Percentiles rank a stretch among this genome's conserved stretches.
Conservation (phyloP, 1,140 invertebrate species). For the Drosophila parvula region DNA sequence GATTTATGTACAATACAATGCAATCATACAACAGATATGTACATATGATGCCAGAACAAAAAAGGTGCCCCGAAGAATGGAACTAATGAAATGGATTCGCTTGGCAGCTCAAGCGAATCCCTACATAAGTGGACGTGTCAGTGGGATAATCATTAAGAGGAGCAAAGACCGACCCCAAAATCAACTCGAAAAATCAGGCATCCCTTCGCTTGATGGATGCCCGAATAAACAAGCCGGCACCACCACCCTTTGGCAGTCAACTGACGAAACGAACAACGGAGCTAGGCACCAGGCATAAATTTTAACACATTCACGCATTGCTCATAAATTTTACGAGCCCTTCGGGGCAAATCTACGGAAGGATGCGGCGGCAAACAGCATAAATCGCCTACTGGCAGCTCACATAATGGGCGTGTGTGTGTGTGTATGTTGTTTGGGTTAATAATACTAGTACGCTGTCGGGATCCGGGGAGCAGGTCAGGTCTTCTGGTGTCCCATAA, state of each 20-base stretch:
- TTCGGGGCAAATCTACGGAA: constrained; percentile 4
- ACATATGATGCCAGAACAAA: constrained; percentile 7
- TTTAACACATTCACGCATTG: constrained; percentile 60
- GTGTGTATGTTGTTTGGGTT: constrained; percentile 6
- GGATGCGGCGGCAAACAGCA: background rate
- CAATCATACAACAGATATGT: constrained; percentile 28
- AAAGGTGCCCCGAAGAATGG: constrained; percentile 1
- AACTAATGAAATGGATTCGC: constrained; percentile 44
- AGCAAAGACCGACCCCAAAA: background rate
- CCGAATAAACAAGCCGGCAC: constrained; percentile 14
- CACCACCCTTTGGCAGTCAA: constrained; percentile 7
- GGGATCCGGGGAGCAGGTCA: constrained; percentile 9
- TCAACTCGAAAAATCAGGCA: constrained; percentile 3
- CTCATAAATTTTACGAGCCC: constrained; percentile 66
- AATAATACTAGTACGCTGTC: background rate
- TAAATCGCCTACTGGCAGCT: constrained; percentile 38
- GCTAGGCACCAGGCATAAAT: constrained; percentile 29
- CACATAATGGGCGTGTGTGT: constrained; percentile 19
- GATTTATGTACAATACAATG: constrained; percentile 29
- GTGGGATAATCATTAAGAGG: constrained; percentile 14
- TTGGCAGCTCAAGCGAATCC: constrained; percentile 15
- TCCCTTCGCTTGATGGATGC: constrained; percentile 2
- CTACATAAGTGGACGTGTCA: constrained; percentile 4
- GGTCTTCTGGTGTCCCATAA: constrained; percentile 29
- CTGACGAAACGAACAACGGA: background rate